phyloP scores from a whole-genome alignment of 2,888 invertebrate genomes.

The Thyatira batis region DNA sequence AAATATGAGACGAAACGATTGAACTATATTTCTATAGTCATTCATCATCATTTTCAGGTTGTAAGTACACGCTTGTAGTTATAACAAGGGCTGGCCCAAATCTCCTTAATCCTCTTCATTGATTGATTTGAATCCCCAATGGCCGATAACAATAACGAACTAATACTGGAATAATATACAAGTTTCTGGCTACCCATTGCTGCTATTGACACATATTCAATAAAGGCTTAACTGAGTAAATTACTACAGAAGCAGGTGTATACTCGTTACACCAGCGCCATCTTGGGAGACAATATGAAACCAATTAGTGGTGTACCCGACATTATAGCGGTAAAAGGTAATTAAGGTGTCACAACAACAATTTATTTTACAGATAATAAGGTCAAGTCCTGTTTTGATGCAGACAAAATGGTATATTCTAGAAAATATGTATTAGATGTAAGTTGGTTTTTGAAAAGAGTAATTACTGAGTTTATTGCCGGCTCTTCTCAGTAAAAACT shows the following conservation, averaged over 20 bases:
- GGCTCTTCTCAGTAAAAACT: too few relatives aligned
- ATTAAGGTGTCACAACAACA: constrained; percentile 44
- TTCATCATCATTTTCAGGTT: too few relatives aligned
- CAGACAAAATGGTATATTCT: not conserved
- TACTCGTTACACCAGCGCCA: constrained; percentile 11
- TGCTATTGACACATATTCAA: not conserved
- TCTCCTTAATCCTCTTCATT: too few relatives aligned
- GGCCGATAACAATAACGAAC: not conserved
- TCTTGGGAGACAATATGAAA: constrained; percentile 31
- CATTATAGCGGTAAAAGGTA: constrained; percentile 25
- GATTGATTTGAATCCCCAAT: not conserved
- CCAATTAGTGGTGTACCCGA: constrained; percentile 32
- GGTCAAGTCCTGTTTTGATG: not conserved
- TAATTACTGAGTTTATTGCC: too few relatives aligned
- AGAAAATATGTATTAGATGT: not conserved
- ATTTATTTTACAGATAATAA: constrained; percentile 19
- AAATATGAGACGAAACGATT: too few relatives aligned
- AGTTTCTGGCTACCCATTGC: not conserved
- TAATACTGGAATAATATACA: not conserved
- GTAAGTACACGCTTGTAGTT: too few relatives aligned
- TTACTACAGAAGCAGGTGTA: not conserved
- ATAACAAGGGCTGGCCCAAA: too few relatives aligned
- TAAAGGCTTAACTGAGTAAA: not conserved
- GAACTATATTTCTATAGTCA: too few relatives aligned
- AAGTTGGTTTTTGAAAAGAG: too few relatives aligned